Conservation (phyloP, 2,888 invertebrate genomes). For the Chymomyza caudatula region DNA sequence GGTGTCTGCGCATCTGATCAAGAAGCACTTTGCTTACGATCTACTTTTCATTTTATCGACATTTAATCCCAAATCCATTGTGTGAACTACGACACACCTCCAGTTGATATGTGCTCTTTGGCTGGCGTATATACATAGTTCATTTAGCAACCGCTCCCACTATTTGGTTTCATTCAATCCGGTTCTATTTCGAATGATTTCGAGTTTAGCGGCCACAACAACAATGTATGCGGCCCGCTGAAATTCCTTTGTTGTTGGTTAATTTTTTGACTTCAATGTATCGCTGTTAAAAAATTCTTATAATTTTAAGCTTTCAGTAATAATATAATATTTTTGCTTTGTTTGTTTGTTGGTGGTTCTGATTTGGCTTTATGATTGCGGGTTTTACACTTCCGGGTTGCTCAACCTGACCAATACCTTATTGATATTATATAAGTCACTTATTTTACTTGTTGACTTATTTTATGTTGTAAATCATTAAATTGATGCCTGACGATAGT, state of each 20-base stretch:
- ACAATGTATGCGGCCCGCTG: constrained; percentile 30
- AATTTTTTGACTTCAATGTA: no score
- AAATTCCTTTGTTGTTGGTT: constrained; percentile 49
- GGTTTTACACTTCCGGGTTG: background rate
- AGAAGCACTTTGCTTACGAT: background rate
- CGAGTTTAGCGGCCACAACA: constrained; percentile 45
- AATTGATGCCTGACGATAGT: background rate
- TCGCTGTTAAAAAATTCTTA: no score
- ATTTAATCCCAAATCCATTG: constrained; percentile 52
- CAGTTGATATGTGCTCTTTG: background rate
- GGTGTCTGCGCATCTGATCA: background rate
- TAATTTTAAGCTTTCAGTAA: no score
- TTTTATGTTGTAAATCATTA: constrained; percentile 26
- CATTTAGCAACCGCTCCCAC: constrained; percentile 9
- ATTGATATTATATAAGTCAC: no score
- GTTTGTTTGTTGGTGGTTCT: no score
- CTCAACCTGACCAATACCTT: background rate
- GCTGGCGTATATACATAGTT: no score
- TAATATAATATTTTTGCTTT: no score
- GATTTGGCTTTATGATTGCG: no score
- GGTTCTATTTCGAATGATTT: constrained; percentile 54
- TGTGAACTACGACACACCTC: constrained; percentile 48
- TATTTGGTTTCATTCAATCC: constrained; percentile 59
- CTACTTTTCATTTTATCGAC: constrained; percentile 45
- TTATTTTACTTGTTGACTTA: background rate